A percentile compares a stretch with the other conserved stretches of the same genome.
Conservation (phyloP, 2,888 invertebrate genomes). For the Aspidiotus rigidus region DNA sequence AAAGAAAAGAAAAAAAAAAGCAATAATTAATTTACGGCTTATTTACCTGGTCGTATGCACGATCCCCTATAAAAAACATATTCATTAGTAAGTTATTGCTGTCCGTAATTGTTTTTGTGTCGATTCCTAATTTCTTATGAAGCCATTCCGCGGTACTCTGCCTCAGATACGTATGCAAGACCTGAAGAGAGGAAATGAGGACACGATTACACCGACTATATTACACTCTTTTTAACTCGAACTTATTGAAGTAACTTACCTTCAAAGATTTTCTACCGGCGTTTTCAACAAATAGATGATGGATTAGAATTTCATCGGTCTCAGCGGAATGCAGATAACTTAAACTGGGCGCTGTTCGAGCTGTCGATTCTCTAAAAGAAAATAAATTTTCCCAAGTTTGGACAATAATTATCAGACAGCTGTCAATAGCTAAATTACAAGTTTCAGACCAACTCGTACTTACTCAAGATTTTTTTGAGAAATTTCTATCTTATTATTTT, state of each 20-base stretch:
- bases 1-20: too few species aligned
- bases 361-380: slow-evolving; percentile 40
- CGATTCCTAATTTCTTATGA: slow-evolving; percentile 45
- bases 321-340: slow-evolving; percentile 9
- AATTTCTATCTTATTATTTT: slow-evolving; percentile 63
- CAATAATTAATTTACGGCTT: background rate
- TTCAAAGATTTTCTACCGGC: slow-evolving; percentile 43
- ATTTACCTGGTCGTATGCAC: slow-evolving; percentile 64
- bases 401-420: background rate
- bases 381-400: background rate
- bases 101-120: slow-evolving; percentile 42
- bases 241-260: slow-evolving; percentile 27
- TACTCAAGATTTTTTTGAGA: slow-evolving; percentile 46
- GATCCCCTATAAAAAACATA: slow-evolving; percentile 71
- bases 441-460: background rate
- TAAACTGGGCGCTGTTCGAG: slow-evolving; percentile 39
- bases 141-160: slow-evolving; percentile 58
- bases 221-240: background rate
- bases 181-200: slow-evolving; percentile 44
- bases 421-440: background rate
- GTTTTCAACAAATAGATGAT: slow-evolving; percentile 42
- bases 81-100: slow-evolving; percentile 53
- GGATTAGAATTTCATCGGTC: slow-evolving; percentile 41
- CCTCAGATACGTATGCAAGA: slow-evolving; percentile 60
- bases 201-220: too few species aligned